A percentile compares a stretch with the other conserved stretches of the same genome.
phyloP scores from a whole-genome alignment of 1,140 invertebrate genomes.

The Babylonia areolata region DNA sequence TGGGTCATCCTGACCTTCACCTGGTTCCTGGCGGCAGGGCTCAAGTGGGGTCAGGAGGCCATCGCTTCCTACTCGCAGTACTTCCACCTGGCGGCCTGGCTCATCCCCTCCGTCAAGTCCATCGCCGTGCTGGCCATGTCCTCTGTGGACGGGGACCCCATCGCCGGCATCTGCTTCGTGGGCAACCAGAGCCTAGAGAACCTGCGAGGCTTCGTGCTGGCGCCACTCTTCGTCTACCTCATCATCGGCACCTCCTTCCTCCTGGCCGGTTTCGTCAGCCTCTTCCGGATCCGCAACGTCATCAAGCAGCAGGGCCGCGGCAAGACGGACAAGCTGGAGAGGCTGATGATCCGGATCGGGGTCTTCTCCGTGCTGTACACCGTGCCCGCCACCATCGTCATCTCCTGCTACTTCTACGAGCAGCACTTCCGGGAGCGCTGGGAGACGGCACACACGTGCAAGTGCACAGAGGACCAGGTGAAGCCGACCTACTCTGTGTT shows the following conservation, averaged over 20 bases:
- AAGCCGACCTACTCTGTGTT: conserved; percentile 78
- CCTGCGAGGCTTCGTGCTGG: conserved; percentile 90
- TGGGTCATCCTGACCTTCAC: conserved; percentile 98
- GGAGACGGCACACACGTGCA: conserved; percentile 83
- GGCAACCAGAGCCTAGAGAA: conserved; percentile 94
- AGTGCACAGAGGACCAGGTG: conserved; percentile 78
- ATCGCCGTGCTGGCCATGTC: conserved; percentile 96
- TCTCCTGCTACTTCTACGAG: conserved; percentile 90
- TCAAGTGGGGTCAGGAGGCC: conserved; percentile 99
- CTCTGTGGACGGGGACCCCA: conserved; percentile 96
- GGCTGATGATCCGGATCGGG: conserved; percentile 97
- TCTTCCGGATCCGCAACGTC: conserved; percentile 95
- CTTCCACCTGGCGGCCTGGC: conserved; percentile 98
- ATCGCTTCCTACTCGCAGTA: conserved; percentile 98
- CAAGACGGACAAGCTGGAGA: conserved; percentile 97
- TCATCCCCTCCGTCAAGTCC: conserved; percentile 90
- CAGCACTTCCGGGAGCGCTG: conserved; percentile 79
- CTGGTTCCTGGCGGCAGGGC: conserved; percentile 97
- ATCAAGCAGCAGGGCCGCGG: conserved; percentile 88
- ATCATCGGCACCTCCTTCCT: conserved; percentile 95
- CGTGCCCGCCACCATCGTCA: conserved; percentile 91
- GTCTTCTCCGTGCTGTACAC: conserved; percentile 92
- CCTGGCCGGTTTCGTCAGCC: conserved; percentile 94
- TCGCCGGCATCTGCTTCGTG: conserved; percentile 98
- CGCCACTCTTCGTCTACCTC: conserved; percentile 93